Evolutionary conservation across 2,888 invertebrate genomes (phyloP).

Genomic region (Drosophila leonis): DNA sequence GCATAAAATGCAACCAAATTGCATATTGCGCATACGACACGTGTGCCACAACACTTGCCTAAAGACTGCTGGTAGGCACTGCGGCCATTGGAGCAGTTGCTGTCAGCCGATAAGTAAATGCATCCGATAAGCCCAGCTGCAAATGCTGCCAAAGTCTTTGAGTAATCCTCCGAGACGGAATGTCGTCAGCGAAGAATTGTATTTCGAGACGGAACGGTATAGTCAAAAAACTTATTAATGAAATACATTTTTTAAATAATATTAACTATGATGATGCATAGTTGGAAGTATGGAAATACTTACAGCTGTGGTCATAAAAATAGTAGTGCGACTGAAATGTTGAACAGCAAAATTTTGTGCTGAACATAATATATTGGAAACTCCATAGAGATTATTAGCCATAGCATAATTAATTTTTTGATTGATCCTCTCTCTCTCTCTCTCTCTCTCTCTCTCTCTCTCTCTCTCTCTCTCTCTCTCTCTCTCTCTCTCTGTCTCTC

Average conservation of each 20-base stretch:
- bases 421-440: neutral
- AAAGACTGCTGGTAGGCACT: neutral
- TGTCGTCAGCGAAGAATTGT: neutral
- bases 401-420: neutral
- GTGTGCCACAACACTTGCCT: constrained; percentile 29
- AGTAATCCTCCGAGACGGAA: neutral
- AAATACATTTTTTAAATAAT: too few species aligned
- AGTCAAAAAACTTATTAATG: too few species aligned
- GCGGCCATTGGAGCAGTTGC: neutral
- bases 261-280: too few species aligned
- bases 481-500: neutral
- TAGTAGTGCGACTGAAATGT: too few species aligned
- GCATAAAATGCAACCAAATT: constrained; percentile 58
- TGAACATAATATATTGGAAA: too few species aligned
- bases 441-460: neutral
- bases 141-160: neutral
- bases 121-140: neutral
- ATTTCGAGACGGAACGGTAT: too few species aligned
- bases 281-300: too few species aligned
- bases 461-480: neutral
- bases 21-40: constrained; percentile 66
- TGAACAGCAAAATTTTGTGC: too few species aligned
- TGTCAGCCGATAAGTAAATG: neutral
- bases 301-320: too few species aligned
- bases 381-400: neutral